Evolutionary conservation across 2,113 vertebrate genomes (phyloP).

Genomic region (Labrus mixtus): DNA sequence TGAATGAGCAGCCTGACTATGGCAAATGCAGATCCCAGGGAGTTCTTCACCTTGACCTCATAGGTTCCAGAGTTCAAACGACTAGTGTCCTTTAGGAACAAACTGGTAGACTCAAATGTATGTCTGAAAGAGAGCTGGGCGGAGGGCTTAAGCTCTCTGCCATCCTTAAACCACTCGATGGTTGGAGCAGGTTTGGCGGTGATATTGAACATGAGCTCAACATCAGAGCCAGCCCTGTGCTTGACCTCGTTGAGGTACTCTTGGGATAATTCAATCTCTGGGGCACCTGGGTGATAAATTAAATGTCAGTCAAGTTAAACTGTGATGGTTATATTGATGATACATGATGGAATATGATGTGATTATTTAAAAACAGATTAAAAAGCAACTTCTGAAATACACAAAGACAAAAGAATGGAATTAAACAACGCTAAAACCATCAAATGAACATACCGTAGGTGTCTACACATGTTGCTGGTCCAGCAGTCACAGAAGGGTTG

Average conservation of each 20-base stretch:
- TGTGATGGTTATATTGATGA: background rate
- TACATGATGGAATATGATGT: background rate
- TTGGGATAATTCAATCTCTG: conserved; percentile 92
- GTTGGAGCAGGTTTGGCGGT: conserved; percentile 94
- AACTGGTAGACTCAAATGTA: conserved; percentile 87
- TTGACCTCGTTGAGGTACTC: conserved; percentile 95
- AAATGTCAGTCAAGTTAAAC: background rate
- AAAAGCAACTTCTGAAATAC: too few relatives aligned
- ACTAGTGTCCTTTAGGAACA: conserved; percentile 92
- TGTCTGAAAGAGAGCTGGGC: conserved; percentile 89
- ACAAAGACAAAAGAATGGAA: background rate
- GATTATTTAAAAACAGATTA: too few relatives aligned
- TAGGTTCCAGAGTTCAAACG: conserved; percentile 93
- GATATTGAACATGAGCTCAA: conserved; percentile 93
- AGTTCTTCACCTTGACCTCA: conserved; percentile 95
- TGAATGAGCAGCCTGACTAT: conserved; percentile 92
- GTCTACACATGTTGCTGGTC: conserved; percentile 94
- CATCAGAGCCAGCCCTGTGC: conserved; percentile 88
- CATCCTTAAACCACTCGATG: conserved; percentile 96
- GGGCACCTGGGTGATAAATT: conserved; percentile 86
- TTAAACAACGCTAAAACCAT: background rate
- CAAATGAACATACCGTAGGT: conserved; percentile 87
- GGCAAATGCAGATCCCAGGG: conserved; percentile 91
- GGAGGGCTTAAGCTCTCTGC: conserved; percentile 88
- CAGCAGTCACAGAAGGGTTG: conserved; percentile 91